Conservation (phyloP, 1,140 invertebrate genomes). For the Papilio dardanus region DNA sequence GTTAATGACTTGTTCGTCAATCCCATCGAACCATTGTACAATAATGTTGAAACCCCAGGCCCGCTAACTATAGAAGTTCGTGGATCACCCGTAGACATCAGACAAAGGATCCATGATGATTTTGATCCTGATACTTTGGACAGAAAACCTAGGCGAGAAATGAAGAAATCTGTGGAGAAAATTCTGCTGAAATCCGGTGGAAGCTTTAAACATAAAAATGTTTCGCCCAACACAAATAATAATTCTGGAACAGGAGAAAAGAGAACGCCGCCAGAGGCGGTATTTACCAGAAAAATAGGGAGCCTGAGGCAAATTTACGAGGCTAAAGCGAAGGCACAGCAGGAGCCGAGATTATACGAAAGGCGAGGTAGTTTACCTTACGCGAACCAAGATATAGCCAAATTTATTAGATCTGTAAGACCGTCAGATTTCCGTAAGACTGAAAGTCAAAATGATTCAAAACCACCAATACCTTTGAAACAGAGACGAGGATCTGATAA, state of each 20-base stretch:
- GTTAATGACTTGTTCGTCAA: constrained; percentile 63
- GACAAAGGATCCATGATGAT: constrained; percentile 80
- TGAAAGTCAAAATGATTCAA: constrained; percentile 58
- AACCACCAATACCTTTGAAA: constrained; percentile 84
- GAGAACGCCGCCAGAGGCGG: constrained; percentile 58
- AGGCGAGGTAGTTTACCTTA: constrained; percentile 66
- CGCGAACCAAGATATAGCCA: constrained; percentile 55
- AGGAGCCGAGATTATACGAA: constrained; percentile 58
- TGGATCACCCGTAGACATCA: constrained; percentile 83
- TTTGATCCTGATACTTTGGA: constrained; percentile 93
- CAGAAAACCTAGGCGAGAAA: constrained; percentile 84
- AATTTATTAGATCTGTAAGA: constrained; percentile 56
- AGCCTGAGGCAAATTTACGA: constrained; percentile 91
- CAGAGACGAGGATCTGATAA: constrained; percentile 59
- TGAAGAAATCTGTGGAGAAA: constrained; percentile 79
- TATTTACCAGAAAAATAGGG: constrained; percentile 82
- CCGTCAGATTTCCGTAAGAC: constrained; percentile 57
- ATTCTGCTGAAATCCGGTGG: constrained; percentile 83
- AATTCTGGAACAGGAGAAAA: constrained; percentile 47
- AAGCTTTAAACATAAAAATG: constrained; percentile 83
- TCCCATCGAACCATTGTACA: constrained; percentile 81
- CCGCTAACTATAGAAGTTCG: constrained; percentile 88
- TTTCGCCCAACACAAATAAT: constrained; percentile 28
- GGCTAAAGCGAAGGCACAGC: constrained; percentile 82
- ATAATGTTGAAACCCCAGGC: constrained; percentile 84